These are phyloP conservation scores for Epistrophe eligans DNA, from an alignment of 2,888 invertebrate genomes.

Conservation along the genomic window DNA sequence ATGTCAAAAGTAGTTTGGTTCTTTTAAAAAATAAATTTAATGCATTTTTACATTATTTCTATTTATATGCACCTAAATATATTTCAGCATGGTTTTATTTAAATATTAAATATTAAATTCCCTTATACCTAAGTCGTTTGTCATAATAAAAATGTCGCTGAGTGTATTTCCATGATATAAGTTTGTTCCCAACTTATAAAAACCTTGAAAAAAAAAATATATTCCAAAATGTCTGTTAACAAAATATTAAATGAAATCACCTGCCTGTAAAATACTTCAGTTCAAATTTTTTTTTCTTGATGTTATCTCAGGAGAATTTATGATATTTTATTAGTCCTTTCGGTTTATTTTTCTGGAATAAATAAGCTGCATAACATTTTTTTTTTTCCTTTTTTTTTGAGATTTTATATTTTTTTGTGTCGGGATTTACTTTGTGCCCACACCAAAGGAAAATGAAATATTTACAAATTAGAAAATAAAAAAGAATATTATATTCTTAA, in stretches of 20 bases:
- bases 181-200: conserved; percentile 1
- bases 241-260: conserved; percentile 66
- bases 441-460: conserved; percentile 15
- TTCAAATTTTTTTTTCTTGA: conserved; percentile 29
- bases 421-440: conserved; percentile 25
- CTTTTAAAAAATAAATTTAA: too few species aligned
- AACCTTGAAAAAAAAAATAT: background rate
- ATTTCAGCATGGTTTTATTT: too few species aligned
- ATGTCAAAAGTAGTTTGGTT: too few species aligned
- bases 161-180: conserved; percentile 8
- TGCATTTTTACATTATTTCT: too few species aligned
- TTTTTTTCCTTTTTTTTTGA: conserved; percentile 7
- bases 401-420: conserved; percentile 10
- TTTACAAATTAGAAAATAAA: conserved; percentile 53
- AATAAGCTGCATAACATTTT: conserved; percentile 14
- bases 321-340: conserved; percentile 6
- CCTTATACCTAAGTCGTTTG: background rate
- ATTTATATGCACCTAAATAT: too few species aligned
- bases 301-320: conserved; percentile 61
- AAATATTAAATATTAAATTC: too few species aligned
- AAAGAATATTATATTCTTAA: conserved; percentile 16
- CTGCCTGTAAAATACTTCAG: conserved; percentile 68
- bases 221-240: conserved; percentile 50
- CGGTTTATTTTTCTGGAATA: background rate
- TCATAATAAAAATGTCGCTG: background rate